Percentiles rank a stretch among this genome's conserved stretches.
These are phyloP conservation scores for Gephyroberyx darwinii DNA, from an alignment of 2,797 vertebrate species.

Conservation along the genomic window DNA sequence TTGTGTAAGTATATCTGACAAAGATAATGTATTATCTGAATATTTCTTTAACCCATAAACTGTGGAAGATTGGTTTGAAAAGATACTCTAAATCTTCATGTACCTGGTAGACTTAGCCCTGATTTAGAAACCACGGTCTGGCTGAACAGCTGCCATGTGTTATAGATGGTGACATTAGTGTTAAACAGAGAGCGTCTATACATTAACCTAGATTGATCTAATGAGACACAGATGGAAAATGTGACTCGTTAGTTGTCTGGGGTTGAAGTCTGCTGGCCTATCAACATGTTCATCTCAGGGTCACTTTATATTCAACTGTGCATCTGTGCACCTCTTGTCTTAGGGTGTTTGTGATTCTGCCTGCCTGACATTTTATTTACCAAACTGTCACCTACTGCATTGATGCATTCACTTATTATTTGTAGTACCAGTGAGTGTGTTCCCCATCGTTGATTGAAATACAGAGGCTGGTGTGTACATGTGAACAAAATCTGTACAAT, in stretches of 20 bases:
- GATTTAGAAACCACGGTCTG: conserved; percentile 33
- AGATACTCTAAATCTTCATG: conserved; percentile 44
- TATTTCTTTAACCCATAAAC: conserved; percentile 32
- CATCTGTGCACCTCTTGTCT: conserved; percentile 8
- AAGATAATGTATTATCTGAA: conserved; percentile 30
- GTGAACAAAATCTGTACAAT: no score
- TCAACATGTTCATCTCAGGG: conserved; percentile 30
- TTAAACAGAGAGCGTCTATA: conserved; percentile 46
- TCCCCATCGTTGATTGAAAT: background rate
- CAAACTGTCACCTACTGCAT: conserved; percentile 7
- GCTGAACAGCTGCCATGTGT: conserved; percentile 50
- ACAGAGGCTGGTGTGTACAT: no score
- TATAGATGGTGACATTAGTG: conserved; percentile 39
- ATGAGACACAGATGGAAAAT: conserved; percentile 62
- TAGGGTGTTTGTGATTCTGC: conserved; percentile 13
- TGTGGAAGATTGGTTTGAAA: conserved; percentile 48
- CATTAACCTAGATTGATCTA: conserved; percentile 47
- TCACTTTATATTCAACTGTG: conserved; percentile 17
- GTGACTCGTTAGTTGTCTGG: conserved; percentile 26
- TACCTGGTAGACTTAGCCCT: conserved; percentile 28
- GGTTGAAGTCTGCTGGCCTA: conserved; percentile 36
- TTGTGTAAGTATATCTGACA: conserved; percentile 27
- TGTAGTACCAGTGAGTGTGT: background rate
- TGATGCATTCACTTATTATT: background rate
- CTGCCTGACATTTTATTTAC: conserved; percentile 1